Evolutionary conservation across 2,888 invertebrate genomes (phyloP).

Genomic region (Palloptera scutellata): DNA sequence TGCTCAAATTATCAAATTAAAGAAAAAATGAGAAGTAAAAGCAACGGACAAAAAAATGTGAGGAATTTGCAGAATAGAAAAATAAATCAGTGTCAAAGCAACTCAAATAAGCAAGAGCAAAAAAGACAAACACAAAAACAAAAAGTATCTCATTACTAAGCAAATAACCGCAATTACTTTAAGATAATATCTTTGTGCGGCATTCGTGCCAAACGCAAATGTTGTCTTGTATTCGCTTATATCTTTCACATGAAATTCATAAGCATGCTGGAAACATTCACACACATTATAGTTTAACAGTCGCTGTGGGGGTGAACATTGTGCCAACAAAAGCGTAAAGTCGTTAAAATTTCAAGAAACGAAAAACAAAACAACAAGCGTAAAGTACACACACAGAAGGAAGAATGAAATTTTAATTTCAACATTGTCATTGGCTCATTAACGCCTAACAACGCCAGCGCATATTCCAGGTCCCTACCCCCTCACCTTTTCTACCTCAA

Average conservation of each 20-base stretch:
- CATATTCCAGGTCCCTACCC: background rate
- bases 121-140: slow-evolving; percentile 28
- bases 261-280: too few species aligned
- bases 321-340: too few species aligned
- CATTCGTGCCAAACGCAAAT: too few species aligned
- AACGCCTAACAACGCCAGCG: slow-evolving; percentile 10
- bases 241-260: background rate
- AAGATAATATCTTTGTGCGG: background rate
- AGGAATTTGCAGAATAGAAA: slow-evolving; percentile 25
- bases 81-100: slow-evolving; percentile 44
- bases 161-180: slow-evolving; percentile 27
- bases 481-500: background rate
- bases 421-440: slow-evolving; percentile 21
- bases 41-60: background rate
- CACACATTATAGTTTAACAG: too few species aligned
- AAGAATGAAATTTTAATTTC: background rate
- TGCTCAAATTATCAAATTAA: background rate
- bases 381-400: background rate
- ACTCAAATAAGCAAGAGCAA: slow-evolving; percentile 30
- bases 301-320: too few species aligned
- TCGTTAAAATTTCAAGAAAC: background rate
- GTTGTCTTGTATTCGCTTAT: background rate
- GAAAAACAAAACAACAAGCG: background rate
- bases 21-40: background rate
- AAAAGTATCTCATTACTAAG: slow-evolving; percentile 18